Conservation (phyloP, 2,797 vertebrate species). For the Acanthopagrus latus region DNA sequence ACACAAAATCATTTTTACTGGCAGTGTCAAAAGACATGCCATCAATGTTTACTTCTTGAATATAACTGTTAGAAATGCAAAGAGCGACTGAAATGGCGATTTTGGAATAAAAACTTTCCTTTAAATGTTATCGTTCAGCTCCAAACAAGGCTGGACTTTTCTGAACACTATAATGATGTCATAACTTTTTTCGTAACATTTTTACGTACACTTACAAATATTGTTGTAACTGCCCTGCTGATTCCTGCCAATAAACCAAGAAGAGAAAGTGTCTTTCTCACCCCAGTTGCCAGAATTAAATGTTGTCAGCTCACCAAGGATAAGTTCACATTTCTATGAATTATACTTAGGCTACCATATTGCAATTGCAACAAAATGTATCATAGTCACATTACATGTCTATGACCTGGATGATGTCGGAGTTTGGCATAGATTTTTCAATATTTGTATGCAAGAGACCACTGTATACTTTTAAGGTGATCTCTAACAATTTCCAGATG, state of each 20-base stretch:
- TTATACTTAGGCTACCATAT: no score
- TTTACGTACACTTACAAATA: background rate
- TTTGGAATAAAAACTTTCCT: conserved; percentile 38
- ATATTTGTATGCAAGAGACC: no score
- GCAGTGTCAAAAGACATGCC: conserved; percentile 36
- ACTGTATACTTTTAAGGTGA: no score
- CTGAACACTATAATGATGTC: conserved; percentile 24
- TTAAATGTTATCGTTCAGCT: conserved; percentile 61
- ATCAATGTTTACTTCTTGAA: conserved; percentile 66
- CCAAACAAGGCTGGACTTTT: conserved; percentile 24
- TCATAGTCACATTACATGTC: no score
- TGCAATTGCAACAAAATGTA: no score
- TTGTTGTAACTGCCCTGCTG: conserved; percentile 54
- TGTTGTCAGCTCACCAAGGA: no score
- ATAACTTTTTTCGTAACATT: conserved; percentile 33
- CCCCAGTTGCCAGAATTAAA: no score
- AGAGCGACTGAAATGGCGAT: conserved; percentile 15
- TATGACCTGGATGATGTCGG: no score
- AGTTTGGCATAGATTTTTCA: no score
- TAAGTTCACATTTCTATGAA: no score
- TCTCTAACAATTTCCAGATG: no score
- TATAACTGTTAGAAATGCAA: conserved; percentile 54
- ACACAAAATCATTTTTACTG: conserved; percentile 34
- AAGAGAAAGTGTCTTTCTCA: background rate
- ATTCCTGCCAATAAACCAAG: conserved; percentile 60